phyloP scores from a whole-genome alignment of 1,140 invertebrate species.

The Eubasilissa regina region DNA sequence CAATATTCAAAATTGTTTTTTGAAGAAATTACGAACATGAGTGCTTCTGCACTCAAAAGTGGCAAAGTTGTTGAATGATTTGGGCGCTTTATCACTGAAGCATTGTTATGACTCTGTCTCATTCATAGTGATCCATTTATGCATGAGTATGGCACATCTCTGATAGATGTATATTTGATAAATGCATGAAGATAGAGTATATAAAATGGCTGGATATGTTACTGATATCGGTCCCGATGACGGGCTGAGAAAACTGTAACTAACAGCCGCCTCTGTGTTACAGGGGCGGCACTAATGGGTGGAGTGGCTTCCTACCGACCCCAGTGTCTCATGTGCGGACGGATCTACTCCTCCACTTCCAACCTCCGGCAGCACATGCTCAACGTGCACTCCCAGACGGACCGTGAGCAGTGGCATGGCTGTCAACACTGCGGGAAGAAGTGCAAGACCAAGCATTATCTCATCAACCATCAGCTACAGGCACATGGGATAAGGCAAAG shows the following conservation, averaged over 20 bases:
- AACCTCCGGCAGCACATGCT: slow-evolving; percentile 82
- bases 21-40: not conserved
- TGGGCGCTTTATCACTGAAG: not conserved
- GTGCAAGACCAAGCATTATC: slow-evolving; percentile 84
- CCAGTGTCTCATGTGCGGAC: slow-evolving; percentile 79
- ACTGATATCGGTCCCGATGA: not conserved
- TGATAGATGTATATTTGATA: slow-evolving; percentile 51
- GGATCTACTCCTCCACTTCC: slow-evolving; percentile 79
- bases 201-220: slow-evolving; percentile 23
- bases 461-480: slow-evolving; percentile 83
- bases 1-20: too few relatives aligned
- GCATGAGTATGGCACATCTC: slow-evolving; percentile 59
- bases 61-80: not conserved
- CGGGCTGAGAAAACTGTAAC: slow-evolving; percentile 37
- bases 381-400: slow-evolving; percentile 81
- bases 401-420: slow-evolving; percentile 80
- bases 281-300: slow-evolving; percentile 72
- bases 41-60: not conserved
- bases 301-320: slow-evolving; percentile 71
- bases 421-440: slow-evolving; percentile 83
- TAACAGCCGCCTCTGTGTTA: slow-evolving; percentile 72
- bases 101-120: slow-evolving; percentile 34
- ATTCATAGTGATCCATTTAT: slow-evolving; percentile 44
- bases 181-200: slow-evolving; percentile 56
- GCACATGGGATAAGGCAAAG: slow-evolving; percentile 80